A percentile compares a stretch with the other conserved stretches of the same genome.
These are phyloP conservation scores for Drosophila anceps DNA, from an alignment of 2,888 invertebrate species.

Conservation along the genomic window DNA sequence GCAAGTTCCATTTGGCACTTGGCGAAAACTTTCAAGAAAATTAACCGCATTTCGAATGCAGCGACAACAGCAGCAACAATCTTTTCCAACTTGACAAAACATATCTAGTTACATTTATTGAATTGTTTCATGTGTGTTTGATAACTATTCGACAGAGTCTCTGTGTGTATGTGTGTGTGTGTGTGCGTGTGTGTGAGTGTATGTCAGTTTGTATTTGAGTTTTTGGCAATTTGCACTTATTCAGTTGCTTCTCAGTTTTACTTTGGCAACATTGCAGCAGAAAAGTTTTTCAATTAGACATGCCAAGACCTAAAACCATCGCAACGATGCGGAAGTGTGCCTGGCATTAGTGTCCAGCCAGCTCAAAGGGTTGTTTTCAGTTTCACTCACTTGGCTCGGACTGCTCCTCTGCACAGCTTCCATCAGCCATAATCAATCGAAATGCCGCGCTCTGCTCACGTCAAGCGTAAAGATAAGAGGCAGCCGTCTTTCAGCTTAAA, in stretches of 20 bases:
- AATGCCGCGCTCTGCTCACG: conserved; percentile 13
- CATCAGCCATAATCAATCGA: conserved; percentile 55
- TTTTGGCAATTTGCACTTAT: conserved; percentile 65
- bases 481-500: conserved; percentile 52
- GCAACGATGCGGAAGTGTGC: conserved; percentile 45
- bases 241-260: conserved; percentile 43
- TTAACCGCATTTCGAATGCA: conserved; percentile 71
- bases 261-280: conserved; percentile 42
- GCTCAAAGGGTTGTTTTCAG: conserved; percentile 59
- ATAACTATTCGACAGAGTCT: conserved; percentile 60
- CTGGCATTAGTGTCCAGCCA: conserved; percentile 33
- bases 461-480: conserved; percentile 71
- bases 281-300: conserved; percentile 76
- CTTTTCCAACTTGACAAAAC: conserved; percentile 56
- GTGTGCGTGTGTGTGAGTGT: no score
- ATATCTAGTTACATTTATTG: conserved; percentile 70
- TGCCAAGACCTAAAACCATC: conserved; percentile 46
- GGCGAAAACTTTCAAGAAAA: conserved; percentile 57
- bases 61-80: conserved; percentile 34
- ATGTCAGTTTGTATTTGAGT: conserved; percentile 54
- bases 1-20: conserved; percentile 45
- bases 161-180: background rate
- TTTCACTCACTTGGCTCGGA: conserved; percentile 25
- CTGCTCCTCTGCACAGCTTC: conserved; percentile 4
- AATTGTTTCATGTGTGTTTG: conserved; percentile 69